These are phyloP conservation scores for Xyrichtys novacula DNA, from an alignment of 2,797 vertebrate genomes.

Conservation along the genomic window DNA sequence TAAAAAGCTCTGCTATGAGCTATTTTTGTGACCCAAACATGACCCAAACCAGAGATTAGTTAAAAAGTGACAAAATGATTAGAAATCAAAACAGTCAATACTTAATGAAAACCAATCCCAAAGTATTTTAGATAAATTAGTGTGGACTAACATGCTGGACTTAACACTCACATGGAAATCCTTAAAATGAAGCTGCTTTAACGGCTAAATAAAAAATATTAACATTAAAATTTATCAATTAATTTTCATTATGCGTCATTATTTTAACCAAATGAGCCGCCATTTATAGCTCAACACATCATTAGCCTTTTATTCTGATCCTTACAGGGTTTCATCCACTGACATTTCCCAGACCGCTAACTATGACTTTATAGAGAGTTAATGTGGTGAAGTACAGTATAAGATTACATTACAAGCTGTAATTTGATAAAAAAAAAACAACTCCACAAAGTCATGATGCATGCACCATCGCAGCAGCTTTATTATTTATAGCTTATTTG, in stretches of 20 bases:
- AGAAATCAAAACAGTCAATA: no score
- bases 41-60: no score
- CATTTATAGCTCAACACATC: background rate
- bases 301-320: slow-evolving; percentile 4
- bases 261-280: background rate
- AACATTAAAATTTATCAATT: background rate
- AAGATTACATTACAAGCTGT: slow-evolving; percentile 48
- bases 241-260: background rate
- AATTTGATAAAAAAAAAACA: slow-evolving; percentile 64
- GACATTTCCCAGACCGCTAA: slow-evolving; percentile 23
- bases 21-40: no score
- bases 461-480: slow-evolving; percentile 61
- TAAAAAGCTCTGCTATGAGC: background rate
- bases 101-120: no score
- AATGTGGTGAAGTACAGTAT: slow-evolving; percentile 44
- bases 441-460: slow-evolving; percentile 48
- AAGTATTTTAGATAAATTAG: background rate
- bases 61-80: no score
- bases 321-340: background rate
- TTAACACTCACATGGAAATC: no score
- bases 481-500: slow-evolving; percentile 69
- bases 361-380: slow-evolving; percentile 50
- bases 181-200: background rate
- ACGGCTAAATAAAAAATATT: background rate
- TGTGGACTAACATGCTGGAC: no score